Conservation (phyloP, 2,888 invertebrate genomes). For the Heliconius cydno region DNA sequence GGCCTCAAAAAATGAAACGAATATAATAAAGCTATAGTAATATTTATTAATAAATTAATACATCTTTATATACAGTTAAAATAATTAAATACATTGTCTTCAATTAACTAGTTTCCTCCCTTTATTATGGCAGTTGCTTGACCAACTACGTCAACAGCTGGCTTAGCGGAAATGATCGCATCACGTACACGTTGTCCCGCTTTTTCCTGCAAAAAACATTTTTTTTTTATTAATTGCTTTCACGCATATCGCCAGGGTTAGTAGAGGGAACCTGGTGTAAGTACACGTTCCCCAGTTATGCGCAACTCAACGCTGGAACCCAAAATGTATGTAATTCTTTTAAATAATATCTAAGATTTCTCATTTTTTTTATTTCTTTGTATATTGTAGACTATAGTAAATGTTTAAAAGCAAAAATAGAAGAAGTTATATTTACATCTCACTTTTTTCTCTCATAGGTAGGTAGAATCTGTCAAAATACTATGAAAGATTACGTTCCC, state of each 20-base stretch:
- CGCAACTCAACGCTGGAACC: too few relatives aligned
- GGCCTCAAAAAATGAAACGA: neutral
- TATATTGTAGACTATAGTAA: too few relatives aligned
- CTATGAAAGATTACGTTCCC: too few relatives aligned
- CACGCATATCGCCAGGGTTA: neutral
- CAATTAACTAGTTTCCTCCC: slow-evolving; percentile 30
- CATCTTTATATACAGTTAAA: neutral
- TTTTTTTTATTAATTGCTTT: neutral
- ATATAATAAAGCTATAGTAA: neutral
- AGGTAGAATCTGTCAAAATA: too few relatives aligned
- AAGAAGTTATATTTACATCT: too few relatives aligned
- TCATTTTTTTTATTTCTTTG: too few relatives aligned
- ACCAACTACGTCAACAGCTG: slow-evolving; percentile 50
- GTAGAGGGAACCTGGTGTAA: neutral
- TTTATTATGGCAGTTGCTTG: slow-evolving; percentile 46
- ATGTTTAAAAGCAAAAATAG: too few relatives aligned
- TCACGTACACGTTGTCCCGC: slow-evolving; percentile 51
- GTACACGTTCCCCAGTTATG: neutral
- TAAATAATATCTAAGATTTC: too few relatives aligned
- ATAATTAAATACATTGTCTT: neutral
- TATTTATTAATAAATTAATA: slow-evolving; percentile 1
- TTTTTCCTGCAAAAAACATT: slow-evolving; percentile 47
- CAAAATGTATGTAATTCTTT: too few relatives aligned
- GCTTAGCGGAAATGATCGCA: slow-evolving; percentile 51
- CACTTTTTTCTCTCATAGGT: too few relatives aligned